Base-by-base conservation (phyloP, 2,113 vertebrate species). In the Notarius quadriscutis region DNA sequence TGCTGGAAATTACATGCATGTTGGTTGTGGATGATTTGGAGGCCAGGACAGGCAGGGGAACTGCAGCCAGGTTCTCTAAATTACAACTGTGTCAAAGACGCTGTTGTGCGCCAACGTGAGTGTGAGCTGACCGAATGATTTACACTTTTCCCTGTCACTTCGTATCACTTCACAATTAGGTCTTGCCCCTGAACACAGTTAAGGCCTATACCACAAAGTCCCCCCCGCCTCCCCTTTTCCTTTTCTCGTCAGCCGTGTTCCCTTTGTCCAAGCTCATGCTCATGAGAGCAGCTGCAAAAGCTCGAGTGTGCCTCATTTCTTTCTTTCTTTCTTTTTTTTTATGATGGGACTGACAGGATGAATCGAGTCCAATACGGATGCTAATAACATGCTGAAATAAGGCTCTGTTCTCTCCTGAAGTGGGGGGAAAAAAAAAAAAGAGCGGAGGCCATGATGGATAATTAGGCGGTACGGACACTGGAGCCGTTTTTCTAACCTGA, bases 31-130 rank as follows among this genome's bases (percentile, higher is more conserved):
- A 84, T 90, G 86, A 89, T 91, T 88, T 90, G 81, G 62, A 91
- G 84, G 87, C 84, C 75, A 67, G 79, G 84, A 78, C 62, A 41
- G 65, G 41, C 30, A 48, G 55, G 62, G 55, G 30, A 48, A 81
- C 89, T 89, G 80, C 87, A 85, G 72, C 87, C 92, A 93, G 90
- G 84, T 91, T 93, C 90, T 88, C 86, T 84, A 88, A 90, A 92
- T 93, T 92, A 93, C 90, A 55, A 65, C 82, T 85, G 80, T 86
- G 88, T 91, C 87, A 91, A 92, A 90, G 83, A 88, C 30, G 62
- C 81, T 74, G 89, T 90, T 90, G 90, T 91, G 87, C 72, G 89
- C 88, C 87, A 88, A 82, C 55, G 55, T 62, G 57, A 86, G 89
- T 74, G 77, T 57, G 86, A 90, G 87, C 80, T 71, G 84, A 91